Base-by-base conservation (phyloP, 1,140 invertebrate species). In the Phortica variegata region DNA sequence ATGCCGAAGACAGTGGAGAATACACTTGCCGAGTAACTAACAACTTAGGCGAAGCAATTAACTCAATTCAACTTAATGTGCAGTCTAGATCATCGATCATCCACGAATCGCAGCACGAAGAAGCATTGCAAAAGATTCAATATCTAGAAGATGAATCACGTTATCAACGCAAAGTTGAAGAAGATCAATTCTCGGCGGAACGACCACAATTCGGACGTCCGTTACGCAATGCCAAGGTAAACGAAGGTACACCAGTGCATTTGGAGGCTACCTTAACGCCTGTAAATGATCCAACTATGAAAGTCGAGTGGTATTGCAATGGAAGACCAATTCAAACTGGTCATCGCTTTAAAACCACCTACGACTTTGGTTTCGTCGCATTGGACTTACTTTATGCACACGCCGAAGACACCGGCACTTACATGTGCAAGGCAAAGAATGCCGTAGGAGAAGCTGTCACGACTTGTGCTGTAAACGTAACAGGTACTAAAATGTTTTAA, bases 301-400 rank as follows among this genome's bases (percentile, higher is more conserved):
- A 87, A 48, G 91, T 98, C 16, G 93, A 97, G 79, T 97, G 95
- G 95, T 95, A 84, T 76, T 87, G 90, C 69, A 93, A 97, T 78
- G 94, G 93, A 43, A 83, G 84, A 61, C 92, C 93, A 1, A 86
- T 97, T 58, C 87, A 88, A 59, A 89, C 91, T 66, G 90, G 91
- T 59, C 90, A 93, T 65, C 84, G 91, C 56, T 93, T 93, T 76
- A 92, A 93, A 75, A 93, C 92, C 7, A 91, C 89, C 5, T 93
- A 97, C 66, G 94, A 98, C 73, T 97, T 97, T 79, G 94, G 94
- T 49, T 97, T 93, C 76, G 93, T 97, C 6, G 90, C 93, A 42
- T 79, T 98, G 29, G 94, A 97, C 75, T 91, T 98, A 61, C 79
- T 97, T n/a, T 97, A 96, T 78, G 91, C 92, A 33, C 96, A 95